These are phyloP conservation scores for Thereva unica DNA, from an alignment of 2,888 invertebrate species.

Conservation along the genomic window DNA sequence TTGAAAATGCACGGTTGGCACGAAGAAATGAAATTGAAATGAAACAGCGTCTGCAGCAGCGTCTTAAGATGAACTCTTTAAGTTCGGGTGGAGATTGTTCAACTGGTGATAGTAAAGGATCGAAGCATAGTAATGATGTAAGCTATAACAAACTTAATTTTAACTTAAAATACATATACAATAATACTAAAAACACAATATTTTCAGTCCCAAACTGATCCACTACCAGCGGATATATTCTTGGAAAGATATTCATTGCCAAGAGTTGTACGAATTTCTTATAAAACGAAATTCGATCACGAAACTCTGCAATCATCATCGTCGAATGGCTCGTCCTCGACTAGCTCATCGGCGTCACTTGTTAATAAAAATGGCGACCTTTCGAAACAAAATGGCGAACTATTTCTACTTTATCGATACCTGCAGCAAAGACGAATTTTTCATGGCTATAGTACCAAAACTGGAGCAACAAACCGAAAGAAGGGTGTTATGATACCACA, in stretches of 20 bases:
- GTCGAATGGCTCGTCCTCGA: conserved; percentile 56
- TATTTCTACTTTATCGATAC: conserved; percentile 55
- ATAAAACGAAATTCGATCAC: conserved; percentile 52
- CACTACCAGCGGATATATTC: conserved; percentile 55
- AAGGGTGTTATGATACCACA: conserved; percentile 58
- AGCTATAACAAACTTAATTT: conserved; percentile 37
- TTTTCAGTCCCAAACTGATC: conserved; percentile 52
- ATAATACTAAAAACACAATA: conserved; percentile 1
- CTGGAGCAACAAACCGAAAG: conserved; percentile 53
- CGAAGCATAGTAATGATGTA: conserved; percentile 57
- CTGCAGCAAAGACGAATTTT: conserved; percentile 55
- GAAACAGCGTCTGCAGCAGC: conserved; percentile 53
- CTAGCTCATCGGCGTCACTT: conserved; percentile 50
- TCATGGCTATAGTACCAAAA: conserved; percentile 56
- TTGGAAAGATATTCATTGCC: conserved; percentile 56
- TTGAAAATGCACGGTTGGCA: conserved; percentile 57
- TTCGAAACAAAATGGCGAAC: conserved; percentile 49
- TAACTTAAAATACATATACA: neutral
- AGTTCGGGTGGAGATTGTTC: conserved; percentile 56
- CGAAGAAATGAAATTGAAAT: conserved; percentile 58
- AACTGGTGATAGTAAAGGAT: conserved; percentile 58
- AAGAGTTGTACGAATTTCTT: conserved; percentile 54
- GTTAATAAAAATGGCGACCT: conserved; percentile 42
- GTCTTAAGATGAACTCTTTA: conserved; percentile 54
- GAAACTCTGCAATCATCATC: conserved; percentile 57